phyloP scores from a whole-genome alignment of 2,113 vertebrate species.

The Canis aureus region DNA sequence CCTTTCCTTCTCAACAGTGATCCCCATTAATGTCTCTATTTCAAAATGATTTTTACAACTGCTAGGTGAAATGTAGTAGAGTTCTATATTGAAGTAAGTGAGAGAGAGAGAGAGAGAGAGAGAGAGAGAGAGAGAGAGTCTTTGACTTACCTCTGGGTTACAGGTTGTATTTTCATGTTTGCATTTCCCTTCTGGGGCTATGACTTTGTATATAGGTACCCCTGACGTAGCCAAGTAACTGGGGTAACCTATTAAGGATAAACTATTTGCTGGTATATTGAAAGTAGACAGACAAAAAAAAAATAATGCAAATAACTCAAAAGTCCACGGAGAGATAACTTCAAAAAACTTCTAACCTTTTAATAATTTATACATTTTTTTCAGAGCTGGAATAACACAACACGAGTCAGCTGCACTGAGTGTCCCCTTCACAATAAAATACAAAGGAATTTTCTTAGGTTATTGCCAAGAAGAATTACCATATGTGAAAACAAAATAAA shows the following conservation, averaged over 20 bases:
- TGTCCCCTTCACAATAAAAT: neutral
- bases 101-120: neutral
- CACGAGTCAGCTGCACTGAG: neutral
- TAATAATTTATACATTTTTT: neutral
- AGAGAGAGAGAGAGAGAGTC: neutral
- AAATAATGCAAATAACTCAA: conserved; percentile 2
- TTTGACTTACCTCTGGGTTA: conserved; percentile 91
- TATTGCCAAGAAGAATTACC: neutral
- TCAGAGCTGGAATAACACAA: neutral
- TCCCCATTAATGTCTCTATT: neutral
- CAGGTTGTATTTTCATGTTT: conserved; percentile 93
- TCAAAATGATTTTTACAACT: neutral
- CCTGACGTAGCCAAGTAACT: conserved; percentile 97
- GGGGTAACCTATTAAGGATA: conserved; percentile 85
- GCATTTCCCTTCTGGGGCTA: conserved; percentile 90
- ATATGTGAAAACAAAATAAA: conserved; percentile 31
- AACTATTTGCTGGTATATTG: conserved; percentile 55
- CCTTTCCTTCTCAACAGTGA: neutral
- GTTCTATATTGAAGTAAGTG: neutral
- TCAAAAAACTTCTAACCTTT: neutral
- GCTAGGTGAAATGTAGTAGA: neutral
- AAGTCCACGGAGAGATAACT: neutral
- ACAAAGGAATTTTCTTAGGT: neutral
- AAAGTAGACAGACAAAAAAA: conserved; percentile 35
- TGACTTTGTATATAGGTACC: conserved; percentile 94